Evolutionary conservation across 1,140 invertebrate species (phyloP).

Genomic region (Sesamia nonagrioides): DNA sequence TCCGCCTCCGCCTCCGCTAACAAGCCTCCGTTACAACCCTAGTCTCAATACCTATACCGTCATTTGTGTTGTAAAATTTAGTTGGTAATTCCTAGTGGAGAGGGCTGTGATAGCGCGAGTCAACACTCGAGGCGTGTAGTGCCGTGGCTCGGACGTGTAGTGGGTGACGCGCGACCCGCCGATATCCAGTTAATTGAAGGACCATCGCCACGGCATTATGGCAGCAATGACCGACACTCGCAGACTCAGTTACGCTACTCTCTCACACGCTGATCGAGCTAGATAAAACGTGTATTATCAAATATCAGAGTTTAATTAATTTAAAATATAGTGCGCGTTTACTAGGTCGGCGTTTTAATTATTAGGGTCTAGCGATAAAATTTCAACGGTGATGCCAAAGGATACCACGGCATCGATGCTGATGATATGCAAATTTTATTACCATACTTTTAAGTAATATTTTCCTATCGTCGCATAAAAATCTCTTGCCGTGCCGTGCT

Average conservation of each 20-base stretch:
- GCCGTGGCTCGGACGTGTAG: conserved; percentile 47
- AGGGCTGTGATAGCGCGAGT: conserved; percentile 2
- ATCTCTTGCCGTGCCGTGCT: no score
- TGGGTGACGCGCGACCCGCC: conserved; percentile 47
- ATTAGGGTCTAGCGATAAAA: no score
- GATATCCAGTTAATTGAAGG: conserved; percentile 63
- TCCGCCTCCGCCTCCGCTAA: no score
- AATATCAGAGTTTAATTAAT: neutral
- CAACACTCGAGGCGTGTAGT: conserved; percentile 31
- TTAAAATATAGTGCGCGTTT: neutral
- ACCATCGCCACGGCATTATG: conserved; percentile 15
- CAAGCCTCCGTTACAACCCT: no score
- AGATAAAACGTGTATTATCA: neutral
- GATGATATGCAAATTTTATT: no score
- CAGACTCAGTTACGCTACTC: conserved; percentile 26
- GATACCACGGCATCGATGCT: no score
- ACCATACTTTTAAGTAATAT: no score
- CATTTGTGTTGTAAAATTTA: neutral
- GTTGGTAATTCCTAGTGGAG: neutral
- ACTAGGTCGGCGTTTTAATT: no score
- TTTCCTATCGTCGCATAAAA: no score
- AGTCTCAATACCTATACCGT: no score
- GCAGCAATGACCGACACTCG: conserved; percentile 34
- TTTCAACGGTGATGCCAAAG: no score
- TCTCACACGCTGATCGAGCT: conserved; percentile 1